These are phyloP conservation scores for Hyles euphorbiae DNA, from an alignment of 1,140 invertebrate species.

Conservation along the genomic window DNA sequence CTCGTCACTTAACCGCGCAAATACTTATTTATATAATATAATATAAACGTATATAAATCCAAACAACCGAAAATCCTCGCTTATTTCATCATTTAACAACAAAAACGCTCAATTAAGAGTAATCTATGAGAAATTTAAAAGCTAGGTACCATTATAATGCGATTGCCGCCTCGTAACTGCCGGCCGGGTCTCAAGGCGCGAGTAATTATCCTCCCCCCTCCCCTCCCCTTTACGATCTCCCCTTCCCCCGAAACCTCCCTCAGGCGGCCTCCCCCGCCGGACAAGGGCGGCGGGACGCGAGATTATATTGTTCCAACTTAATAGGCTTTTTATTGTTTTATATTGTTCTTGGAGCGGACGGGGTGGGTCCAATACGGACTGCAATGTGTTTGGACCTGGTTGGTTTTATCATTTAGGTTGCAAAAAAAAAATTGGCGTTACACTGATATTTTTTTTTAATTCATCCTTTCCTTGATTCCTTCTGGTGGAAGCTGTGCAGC, in stretches of 20 bases:
- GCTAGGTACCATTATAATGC: slow-evolving; percentile 18
- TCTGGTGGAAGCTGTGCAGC: too few species aligned
- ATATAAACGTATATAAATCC: too few species aligned
- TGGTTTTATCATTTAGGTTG: too few species aligned
- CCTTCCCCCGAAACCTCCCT: neutral
- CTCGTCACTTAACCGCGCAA: too few species aligned
- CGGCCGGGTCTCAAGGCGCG: slow-evolving; percentile 17
- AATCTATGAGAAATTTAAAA: slow-evolving; percentile 13
- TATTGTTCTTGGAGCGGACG: slow-evolving; percentile 16
- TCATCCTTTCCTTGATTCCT: too few species aligned
- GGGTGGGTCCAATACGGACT: slow-evolving; percentile 4
- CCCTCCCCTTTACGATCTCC: too few species aligned
- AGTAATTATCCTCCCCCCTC: slow-evolving; percentile 14
- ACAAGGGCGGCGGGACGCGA: slow-evolving; percentile 1
- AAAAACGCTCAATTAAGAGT: slow-evolving; percentile 4
- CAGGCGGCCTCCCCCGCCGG: neutral
- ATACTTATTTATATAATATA: too few species aligned
- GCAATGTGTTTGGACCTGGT: neutral
- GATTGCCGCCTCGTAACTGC: slow-evolving; percentile 13
- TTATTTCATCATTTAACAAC: too few species aligned
- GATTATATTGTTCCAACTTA: slow-evolving; percentile 28
- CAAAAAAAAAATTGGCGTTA: too few species aligned
- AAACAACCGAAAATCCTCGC: too few species aligned
- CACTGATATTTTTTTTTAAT: too few species aligned
- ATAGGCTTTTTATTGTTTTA: slow-evolving; percentile 32